Evolutionary conservation across 1,140 invertebrate species (phyloP), one percentile per base, ranked within the genome.

Genomic region (Archivesica marissinica): DNA sequence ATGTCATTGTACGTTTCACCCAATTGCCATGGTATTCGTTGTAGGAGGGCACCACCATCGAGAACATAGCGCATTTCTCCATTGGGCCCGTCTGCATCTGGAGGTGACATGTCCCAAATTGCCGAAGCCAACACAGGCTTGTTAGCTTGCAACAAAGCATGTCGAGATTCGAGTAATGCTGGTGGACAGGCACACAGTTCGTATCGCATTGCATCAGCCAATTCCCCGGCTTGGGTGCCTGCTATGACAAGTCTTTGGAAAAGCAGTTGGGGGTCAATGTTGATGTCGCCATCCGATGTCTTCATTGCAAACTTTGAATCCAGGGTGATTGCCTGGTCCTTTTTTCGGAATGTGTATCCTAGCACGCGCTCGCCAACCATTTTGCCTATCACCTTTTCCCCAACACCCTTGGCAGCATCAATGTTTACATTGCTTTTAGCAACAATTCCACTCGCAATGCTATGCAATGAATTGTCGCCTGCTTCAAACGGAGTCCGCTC

Each of bases 11-110:
- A 77, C 0, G 75, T 30, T 33, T 11, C 6, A 20, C 39, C 39
- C 23, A 39, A 44, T 23, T 61, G n/a, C 54, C 75, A 77, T 20
- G 75, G 75, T 25, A 77, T 77, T 61, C 75, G 59, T 35, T 77
- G 75, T n/a, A 77, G 6, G 2, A 77, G n/a, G 6, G 75, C 59
- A 1, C 54, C 75, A n/a, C 52, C 56, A 77, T 61, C 75, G 28
- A 77, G 44, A 30, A 89, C 82, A 85, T 89, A 7, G 9, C 6
- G 25, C 11, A 38, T 13, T 9, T 17, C 11, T 13, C 9, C 9
- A 20, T 11, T 11, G 25, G 28, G 13, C 13, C 28, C 25, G 38
- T 74, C 38, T 13, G n/a, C 17, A 4, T 7, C 11, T 17, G 7
- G 4, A 23, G 9, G 28, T 11, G 6, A 25, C 9, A 15, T 7